Evolutionary conservation across 2,797 vertebrate species (phyloP), one percentile per base, ranked within the genome.

Genomic region (Acrocephalus scirpaceus): DNA sequence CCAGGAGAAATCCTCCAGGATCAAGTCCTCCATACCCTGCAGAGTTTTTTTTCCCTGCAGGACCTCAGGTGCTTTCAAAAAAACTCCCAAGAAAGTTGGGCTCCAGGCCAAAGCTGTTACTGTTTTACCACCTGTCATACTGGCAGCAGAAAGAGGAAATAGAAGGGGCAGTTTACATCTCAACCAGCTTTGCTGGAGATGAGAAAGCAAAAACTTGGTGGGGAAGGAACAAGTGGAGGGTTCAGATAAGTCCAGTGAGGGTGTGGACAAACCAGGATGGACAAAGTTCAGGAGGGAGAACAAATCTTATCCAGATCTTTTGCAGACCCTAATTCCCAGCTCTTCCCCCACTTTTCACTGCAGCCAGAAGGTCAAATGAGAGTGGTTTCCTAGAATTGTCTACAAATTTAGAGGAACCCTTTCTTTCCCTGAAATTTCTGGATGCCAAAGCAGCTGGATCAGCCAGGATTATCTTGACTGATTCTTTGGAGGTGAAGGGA

Each of bases 161-260:
- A n/a, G 78, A 74, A 86, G n/a, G 54, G 92, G 62, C 6, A 71
- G 69, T 92, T 82, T 73, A 8, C 81, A 65, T 13, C 86, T 81
- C n/a, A 30, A 11, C 12, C 22, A 32, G 21, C 57, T 93, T 86
- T 16, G 4, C 25, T 48, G 67, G 44, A 47, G 1, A 0, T 3
- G 13, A 58, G 40, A 92, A 75, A 40, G 10, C 44, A 62, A 84
- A 69, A 57, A 45, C 5, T 21, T 48, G 20, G 8, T 26, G 47
- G 17, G 21, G 29, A 88, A 34, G 32, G 5, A 80, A 74, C 0
- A 1, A 71, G 40, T 16, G 29, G 38, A 87, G 10, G 22, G 22
- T 6, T 73, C 67, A 81, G 42, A 36, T 4, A 71, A 88, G 4
- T 36, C 62, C 77, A 27, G 47, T 4, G 47, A 81, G 66, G 65